phyloP scores from a whole-genome alignment of 2,797 vertebrate genomes.

The Crossoptilon crossoptilon region DNA sequence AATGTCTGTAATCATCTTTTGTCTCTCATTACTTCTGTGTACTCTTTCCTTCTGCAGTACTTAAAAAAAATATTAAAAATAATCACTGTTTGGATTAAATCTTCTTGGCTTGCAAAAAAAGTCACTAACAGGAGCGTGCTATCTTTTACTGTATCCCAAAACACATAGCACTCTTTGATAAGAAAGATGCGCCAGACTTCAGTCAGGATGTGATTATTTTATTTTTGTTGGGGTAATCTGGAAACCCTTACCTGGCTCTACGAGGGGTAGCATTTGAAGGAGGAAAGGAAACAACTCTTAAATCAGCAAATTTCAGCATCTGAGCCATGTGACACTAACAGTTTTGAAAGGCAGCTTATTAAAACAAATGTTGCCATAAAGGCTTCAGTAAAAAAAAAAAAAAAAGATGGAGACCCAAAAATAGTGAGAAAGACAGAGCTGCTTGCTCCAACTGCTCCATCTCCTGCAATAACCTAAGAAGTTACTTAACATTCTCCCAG shows the following conservation, averaged over 20 bases:
- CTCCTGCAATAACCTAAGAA: background rate
- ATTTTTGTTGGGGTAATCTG: background rate
- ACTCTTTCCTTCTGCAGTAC: background rate
- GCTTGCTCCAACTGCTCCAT: background rate
- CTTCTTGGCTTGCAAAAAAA: background rate
- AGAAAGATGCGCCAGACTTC: background rate
- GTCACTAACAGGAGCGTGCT: background rate
- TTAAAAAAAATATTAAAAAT: background rate
- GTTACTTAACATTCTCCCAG: background rate
- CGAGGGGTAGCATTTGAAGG: background rate
- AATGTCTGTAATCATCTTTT: background rate
- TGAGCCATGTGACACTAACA: background rate
- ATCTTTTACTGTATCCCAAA: constrained; percentile 7
- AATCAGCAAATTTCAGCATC: background rate
- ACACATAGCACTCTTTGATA: background rate
- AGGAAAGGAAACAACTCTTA: background rate
- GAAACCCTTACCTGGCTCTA: background rate
- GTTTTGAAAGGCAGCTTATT: background rate
- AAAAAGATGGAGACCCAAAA: background rate
- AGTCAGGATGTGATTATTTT: background rate
- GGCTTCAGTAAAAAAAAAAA: background rate
- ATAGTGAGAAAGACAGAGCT: background rate
- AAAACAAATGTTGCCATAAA: background rate
- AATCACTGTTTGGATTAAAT: constrained; percentile 1
- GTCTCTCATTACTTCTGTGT: constrained; percentile 16